Base-by-base conservation (phyloP, 2,113 vertebrate species). In the Nothobranchius kuhntae region DNA sequence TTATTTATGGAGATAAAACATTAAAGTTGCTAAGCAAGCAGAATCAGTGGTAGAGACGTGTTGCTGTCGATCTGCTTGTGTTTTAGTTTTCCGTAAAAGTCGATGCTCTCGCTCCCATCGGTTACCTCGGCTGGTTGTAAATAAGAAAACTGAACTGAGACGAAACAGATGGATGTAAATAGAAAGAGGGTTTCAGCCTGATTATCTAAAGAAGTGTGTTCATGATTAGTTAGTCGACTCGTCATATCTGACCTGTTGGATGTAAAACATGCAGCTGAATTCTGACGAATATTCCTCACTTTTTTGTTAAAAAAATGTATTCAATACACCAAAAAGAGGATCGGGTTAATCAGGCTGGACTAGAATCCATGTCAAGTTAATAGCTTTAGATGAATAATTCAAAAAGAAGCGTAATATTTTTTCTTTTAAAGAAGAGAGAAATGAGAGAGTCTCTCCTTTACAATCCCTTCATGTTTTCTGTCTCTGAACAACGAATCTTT, bases 331-430 rank as follows among this genome's bases (percentile, higher is more conserved):
- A 73, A 81, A 71, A 54, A 71, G 69, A 82, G 70, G 70, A 59
- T 57, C 40, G 70, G 66, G 87, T 87, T 81, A 83, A 85, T 86
- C 72, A 26, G 50, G 13, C 50, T 64, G 73, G 64, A 77, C 65
- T 55, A 56, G 76, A 61, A 55, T 21, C 53, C 60, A 64, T 85
- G 81, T 84, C 71, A 73, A 55, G 50, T 75, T 89, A 86, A 83
- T 85, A 70, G 80, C 61, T 73, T 86, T 68, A 55, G 75, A 84
- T 86, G 75, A 89, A 90, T 87, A 84, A 87, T 87, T 75, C 59
- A 87, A 60, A 61, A 77, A 60, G 59, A 48, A 72, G 69, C 68
- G 72, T 38, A 2, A 59, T 55, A 24, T 65, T 55, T 65, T 46
- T 17, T 59, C 30, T 4, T 30, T 30, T 30, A 30, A 40, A 40